These are phyloP conservation scores for Urophycis tenuis DNA, from an alignment of 2,797 vertebrate genomes.

Conservation along the genomic window DNA sequence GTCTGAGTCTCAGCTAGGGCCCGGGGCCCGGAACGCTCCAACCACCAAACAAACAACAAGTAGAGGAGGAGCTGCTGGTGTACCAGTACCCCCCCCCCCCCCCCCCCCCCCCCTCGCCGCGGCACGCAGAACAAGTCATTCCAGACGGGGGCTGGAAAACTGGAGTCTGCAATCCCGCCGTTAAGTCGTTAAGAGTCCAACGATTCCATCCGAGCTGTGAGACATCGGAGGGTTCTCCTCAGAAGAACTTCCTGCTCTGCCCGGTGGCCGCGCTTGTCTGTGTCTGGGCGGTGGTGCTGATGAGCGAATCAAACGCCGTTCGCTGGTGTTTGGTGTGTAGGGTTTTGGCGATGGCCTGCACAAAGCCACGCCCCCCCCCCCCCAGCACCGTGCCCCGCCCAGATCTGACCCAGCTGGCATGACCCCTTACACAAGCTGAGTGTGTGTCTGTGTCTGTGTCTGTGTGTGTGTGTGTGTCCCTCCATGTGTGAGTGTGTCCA, in stretches of 20 bases:
- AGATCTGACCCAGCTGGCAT: too few relatives aligned
- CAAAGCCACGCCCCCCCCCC: neutral
- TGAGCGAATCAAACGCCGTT: neutral
- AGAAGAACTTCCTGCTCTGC: neutral
- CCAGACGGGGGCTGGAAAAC: neutral
- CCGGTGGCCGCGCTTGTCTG: neutral
- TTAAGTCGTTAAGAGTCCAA: neutral
- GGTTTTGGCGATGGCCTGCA: neutral
- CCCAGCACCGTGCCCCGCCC: neutral
- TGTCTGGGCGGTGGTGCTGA: neutral
- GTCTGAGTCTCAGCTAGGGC: slow-evolving; percentile 32
- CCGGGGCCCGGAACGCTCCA: slow-evolving; percentile 26
- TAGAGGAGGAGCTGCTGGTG: slow-evolving; percentile 24
- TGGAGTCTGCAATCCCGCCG: neutral
- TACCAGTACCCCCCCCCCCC: neutral
- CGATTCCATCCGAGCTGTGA: neutral
- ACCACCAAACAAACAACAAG: slow-evolving; percentile 26
- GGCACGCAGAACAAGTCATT: neutral
- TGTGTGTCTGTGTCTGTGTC: too few relatives aligned
- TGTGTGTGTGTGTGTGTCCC: neutral
- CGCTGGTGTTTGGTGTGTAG: neutral
- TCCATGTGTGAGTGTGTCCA: slow-evolving; percentile 4
- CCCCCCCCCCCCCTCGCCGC: neutral
- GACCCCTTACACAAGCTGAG: too few relatives aligned
- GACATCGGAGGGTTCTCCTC: neutral